Evolutionary conservation across 2,113 vertebrate genomes (phyloP).

Genomic region (Urocolius indicus): DNA sequence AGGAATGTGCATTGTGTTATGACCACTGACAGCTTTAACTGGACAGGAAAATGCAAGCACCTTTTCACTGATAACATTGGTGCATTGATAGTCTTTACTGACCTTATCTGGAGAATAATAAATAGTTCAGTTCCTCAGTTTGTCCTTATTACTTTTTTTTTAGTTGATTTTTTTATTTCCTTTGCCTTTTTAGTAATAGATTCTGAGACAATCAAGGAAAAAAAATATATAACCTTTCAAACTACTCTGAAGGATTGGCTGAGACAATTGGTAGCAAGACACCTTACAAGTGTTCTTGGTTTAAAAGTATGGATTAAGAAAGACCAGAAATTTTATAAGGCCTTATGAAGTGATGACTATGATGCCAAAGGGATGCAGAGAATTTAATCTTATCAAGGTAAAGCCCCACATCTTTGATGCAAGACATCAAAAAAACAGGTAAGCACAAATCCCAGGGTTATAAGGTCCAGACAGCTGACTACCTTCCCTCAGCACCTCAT

Average conservation of each 20-base stretch:
- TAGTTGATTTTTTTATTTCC: background rate
- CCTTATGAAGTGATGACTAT: background rate
- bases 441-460: background rate
- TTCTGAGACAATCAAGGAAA: background rate
- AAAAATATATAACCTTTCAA: background rate
- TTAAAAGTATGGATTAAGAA: background rate
- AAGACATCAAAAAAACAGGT: background rate
- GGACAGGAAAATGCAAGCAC: constrained; percentile 38
- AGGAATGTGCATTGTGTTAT: constrained; percentile 38
- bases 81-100: background rate
- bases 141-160: constrained; percentile 16
- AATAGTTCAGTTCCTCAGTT: constrained; percentile 37
- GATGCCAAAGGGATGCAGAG: background rate
- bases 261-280: background rate
- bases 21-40: constrained; percentile 45
- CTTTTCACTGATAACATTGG: constrained; percentile 8
- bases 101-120: constrained; percentile 52
- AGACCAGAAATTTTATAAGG: background rate
- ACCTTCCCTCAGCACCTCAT: background rate
- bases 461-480: background rate
- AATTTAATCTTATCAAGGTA: background rate
- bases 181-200: constrained; percentile 19
- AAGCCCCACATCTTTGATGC: background rate
- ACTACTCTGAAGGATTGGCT: background rate
- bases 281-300: background rate